A percentile compares a stretch with the other conserved stretches of the same genome.
Conservation (phyloP, 2,113 vertebrate species). For the Zingel zingel region DNA sequence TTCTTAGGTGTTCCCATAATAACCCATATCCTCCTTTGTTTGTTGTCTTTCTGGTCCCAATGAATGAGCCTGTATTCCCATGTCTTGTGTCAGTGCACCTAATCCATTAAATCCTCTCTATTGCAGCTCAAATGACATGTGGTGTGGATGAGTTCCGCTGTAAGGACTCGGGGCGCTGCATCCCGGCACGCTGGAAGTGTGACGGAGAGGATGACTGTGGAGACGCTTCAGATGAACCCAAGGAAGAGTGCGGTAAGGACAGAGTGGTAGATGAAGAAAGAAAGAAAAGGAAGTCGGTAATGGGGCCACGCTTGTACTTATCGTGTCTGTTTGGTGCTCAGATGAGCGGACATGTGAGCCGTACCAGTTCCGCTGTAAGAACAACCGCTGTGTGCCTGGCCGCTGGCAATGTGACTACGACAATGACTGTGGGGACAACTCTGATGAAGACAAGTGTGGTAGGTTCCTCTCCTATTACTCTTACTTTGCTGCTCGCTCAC, state of each 20-base stretch:
- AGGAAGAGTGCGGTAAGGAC: slow-evolving; percentile 95
- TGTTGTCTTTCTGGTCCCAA: too few relatives aligned
- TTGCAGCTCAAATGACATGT: slow-evolving; percentile 95
- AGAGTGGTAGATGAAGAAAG: background rate
- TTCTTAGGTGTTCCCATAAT: too few relatives aligned
- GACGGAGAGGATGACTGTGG: slow-evolving; percentile 97
- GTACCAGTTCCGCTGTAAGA: slow-evolving; percentile 98
- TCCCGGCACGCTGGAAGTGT: slow-evolving; percentile 97
- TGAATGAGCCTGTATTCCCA: background rate
- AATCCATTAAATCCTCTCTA: slow-evolving; percentile 18
- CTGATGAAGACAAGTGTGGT: slow-evolving; percentile 98
- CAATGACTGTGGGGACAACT: slow-evolving; percentile 97
- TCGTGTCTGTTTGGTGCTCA: slow-evolving; percentile 62
- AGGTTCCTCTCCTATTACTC: slow-evolving; percentile 61
- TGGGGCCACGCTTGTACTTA: background rate
- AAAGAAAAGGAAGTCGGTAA: background rate
- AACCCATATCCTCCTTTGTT: too few relatives aligned
- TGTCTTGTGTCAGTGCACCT: background rate
- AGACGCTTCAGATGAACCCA: slow-evolving; percentile 95
- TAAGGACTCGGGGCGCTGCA: slow-evolving; percentile 96
- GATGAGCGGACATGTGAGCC: slow-evolving; percentile 97
- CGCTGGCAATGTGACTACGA: slow-evolving; percentile 98
- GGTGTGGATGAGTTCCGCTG: slow-evolving; percentile 96
- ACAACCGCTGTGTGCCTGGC: slow-evolving; percentile 96
- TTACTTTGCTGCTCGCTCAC: background rate